phyloP scores from a whole-genome alignment of 2,113 vertebrate species.

The Megaceryle torquata region DNA sequence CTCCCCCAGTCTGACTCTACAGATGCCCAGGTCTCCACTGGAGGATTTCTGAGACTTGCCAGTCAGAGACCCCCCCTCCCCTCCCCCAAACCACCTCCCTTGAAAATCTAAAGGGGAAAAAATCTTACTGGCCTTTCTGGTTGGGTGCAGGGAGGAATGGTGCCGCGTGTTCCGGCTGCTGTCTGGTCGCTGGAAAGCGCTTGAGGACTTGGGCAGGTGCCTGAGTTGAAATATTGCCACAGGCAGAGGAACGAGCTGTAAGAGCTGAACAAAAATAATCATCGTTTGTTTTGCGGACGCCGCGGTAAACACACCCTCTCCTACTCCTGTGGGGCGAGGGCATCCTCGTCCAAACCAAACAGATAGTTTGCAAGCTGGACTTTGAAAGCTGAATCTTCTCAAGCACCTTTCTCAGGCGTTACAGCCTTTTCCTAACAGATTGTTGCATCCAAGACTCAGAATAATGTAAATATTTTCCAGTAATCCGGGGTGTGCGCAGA shows the following conservation, averaged over 20 bases:
- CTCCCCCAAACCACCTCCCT: neutral
- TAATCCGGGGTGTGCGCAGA: neutral
- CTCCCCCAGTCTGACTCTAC: neutral
- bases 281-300: neutral
- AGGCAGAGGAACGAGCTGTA: neutral
- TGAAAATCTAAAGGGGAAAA: neutral
- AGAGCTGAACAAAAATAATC: neutral
- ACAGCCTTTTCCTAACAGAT: too few species aligned
- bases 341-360: neutral
- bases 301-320: neutral
- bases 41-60: neutral
- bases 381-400: neutral
- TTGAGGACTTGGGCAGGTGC: neutral
- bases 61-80: too few species aligned
- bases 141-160: neutral
- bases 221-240: neutral
- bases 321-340: neutral
- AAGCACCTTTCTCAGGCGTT: neutral
- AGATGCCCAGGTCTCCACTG: neutral
- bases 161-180: rapidly evolving
- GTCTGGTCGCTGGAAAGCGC: neutral
- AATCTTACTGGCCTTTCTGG: neutral
- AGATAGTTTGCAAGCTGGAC: neutral
- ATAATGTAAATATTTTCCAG: neutral
- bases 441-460: too few species aligned